These are phyloP conservation scores for Pangasius larnaudii DNA, from an alignment of 2,797 vertebrate species.

Conservation along the genomic window DNA sequence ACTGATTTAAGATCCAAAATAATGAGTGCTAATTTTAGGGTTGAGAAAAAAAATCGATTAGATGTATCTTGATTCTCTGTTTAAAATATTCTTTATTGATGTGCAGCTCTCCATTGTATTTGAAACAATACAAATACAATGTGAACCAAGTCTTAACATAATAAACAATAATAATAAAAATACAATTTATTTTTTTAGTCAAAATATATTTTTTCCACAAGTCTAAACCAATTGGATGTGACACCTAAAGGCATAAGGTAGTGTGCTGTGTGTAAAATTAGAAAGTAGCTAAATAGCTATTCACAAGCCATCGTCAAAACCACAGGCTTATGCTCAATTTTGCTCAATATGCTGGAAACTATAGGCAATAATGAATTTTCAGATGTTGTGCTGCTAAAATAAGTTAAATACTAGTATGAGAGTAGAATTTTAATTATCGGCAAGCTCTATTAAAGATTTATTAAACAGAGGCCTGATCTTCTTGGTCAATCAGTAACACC, in stretches of 20 bases:
- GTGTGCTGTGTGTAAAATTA: background rate
- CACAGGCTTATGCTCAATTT: background rate
- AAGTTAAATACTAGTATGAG: background rate
- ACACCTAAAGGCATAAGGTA: background rate
- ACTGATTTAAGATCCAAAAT: no score
- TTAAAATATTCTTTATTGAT: background rate
- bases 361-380: background rate
- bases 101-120: no score
- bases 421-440: background rate
- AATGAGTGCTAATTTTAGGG: no score
- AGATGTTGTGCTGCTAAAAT: background rate
- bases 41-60: background rate
- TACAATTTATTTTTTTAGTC: no score
- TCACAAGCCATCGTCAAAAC: background rate
- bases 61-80: background rate
- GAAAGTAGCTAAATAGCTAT: no score
- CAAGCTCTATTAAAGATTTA: background rate
- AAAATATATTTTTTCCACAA: no score
- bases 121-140: no score
- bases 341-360: background rate
- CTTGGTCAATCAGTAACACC: background rate
- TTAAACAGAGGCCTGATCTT: background rate
- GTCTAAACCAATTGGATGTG: no score
- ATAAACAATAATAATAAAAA: no score
- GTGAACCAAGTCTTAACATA: background rate